Base-by-base conservation (phyloP, 2,888 invertebrate species). In the Habrosyne pyritoides region DNA sequence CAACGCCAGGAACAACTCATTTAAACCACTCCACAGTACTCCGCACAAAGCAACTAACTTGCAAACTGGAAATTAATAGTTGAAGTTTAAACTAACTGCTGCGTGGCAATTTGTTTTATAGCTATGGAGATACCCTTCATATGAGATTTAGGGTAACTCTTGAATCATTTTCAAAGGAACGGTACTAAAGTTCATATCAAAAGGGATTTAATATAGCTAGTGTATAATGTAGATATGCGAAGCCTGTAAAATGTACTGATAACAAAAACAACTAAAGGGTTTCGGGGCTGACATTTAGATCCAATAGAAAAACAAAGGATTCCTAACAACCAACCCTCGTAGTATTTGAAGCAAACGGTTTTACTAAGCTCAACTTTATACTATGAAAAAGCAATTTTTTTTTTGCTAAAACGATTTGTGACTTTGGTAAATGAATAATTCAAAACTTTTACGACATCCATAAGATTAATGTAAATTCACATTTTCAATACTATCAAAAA, bases 21-120 rank as follows among this genome's bases (percentile, higher is more conserved):
- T 33, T 33, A 33, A 33, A 33, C 50, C 28, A 28, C 28, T 22
- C 26, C 21, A 18, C 30, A 18, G 14, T 8, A 46, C 42, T 24
- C 24, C 18, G 3, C 28, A 18, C 26, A 49, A 33, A 33, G 33
- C 33, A 42, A 36, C 28, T n/a, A 30, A 52, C 36, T 21, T 21
- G 52, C 42, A 46, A 53, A 42, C 61, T 53, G 47, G 56, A 53
- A 60, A 61, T 61, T 67, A 67, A 67, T 67, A 61, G 63, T 56
- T 54, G 48, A 63, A 65, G 61, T 68, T 71, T 60, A 56, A 59
- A 67, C 63, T 57, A 53, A 47, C 53, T n/a, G 30, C 47, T 49
- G 47, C 36, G 52, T 30, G 10, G 24, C 26, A 26, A 54, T 53
- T 55, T 42, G 54, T 57, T 66, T 59, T 61, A 63, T 57, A 56